These are phyloP conservation scores for Oncorhynchus nerka DNA, from an alignment of 2,113 vertebrate genomes.

Conservation along the genomic window DNA sequence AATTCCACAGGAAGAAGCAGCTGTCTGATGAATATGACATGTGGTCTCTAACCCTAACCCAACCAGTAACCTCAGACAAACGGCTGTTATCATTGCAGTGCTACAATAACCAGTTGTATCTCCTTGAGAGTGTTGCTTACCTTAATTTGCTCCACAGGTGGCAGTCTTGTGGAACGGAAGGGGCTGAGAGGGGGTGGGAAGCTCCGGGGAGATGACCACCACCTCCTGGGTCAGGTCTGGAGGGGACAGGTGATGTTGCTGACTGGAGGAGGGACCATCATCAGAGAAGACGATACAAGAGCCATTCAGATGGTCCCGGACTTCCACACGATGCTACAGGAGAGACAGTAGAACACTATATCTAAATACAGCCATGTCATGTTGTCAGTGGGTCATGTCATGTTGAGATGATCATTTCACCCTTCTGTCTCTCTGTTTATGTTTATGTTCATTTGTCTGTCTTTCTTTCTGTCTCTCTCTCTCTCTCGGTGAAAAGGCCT, in stretches of 20 bases:
- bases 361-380: constrained; percentile 40
- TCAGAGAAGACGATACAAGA: constrained; percentile 58
- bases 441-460: neutral
- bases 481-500: constrained; percentile 44
- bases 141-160: constrained; percentile 46
- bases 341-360: constrained; percentile 46
- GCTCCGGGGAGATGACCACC: constrained; percentile 73
- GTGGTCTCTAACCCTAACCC: neutral
- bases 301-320: constrained; percentile 56
- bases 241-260: constrained; percentile 44
- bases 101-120: neutral
- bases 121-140: constrained; percentile 37
- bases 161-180: constrained; percentile 20
- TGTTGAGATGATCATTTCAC: neutral
- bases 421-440: constrained; percentile 17
- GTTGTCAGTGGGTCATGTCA: neutral
- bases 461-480: neutral
- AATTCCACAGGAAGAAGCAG: constrained; percentile 60
- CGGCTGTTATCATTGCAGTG: neutral
- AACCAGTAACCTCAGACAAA: neutral
- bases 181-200: constrained; percentile 67
- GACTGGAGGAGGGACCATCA: constrained; percentile 36
- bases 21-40: constrained; percentile 28
- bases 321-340: constrained; percentile 54
- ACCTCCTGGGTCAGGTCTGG: constrained; percentile 68